Base-by-base conservation (phyloP, 1,140 invertebrate species). In the Caerostris extrusa region DNA sequence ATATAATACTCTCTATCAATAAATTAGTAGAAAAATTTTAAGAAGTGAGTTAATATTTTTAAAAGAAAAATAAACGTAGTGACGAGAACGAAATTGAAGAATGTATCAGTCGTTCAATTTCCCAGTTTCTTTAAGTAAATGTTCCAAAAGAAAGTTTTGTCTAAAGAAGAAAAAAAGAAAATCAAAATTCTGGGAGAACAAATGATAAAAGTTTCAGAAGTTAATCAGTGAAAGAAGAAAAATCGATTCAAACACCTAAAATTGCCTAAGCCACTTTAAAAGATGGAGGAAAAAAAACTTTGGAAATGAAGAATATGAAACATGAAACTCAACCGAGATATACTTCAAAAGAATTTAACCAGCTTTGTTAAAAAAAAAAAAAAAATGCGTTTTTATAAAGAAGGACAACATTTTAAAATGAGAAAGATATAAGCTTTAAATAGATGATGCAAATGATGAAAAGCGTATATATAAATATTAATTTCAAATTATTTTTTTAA, bases 161-260 rank as follows among this genome's bases (percentile, higher is more conserved):
- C 8, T 12, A 4, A 50, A 12, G 50, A 77, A 77, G n/a, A n/a
- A 53, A 50, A 17, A 17, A 64, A 77, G 34, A 77, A 77, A 50
- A 77, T 50, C 34, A 77, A 50, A 53, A 50, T 50, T 77, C 50
- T 34, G 10, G 8, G 34, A 77, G 69, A 77, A 77, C 69, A 77
- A 77, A 77, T 77, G 69, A 77, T 77, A 77, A 77, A 77, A 77
- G 69, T 77, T 77, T 53, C 19, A 12, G 34, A 77, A 77, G 69
- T 53, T 77, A 53, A 77, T 77, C 69, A 77, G 69, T 50, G 34
- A 50, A 34, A 77, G 69, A 10, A 77, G 69, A 77, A 50, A 50
- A 77, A 77, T 77, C 69, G 69, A 77, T 77, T 50, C 8, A 34
- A 50, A 77, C 69, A 77, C 69, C 69, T 71, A 77, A 77, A 77